Base-by-base conservation (phyloP, 1,140 invertebrate species). In the Drosophila dunni region DNA sequence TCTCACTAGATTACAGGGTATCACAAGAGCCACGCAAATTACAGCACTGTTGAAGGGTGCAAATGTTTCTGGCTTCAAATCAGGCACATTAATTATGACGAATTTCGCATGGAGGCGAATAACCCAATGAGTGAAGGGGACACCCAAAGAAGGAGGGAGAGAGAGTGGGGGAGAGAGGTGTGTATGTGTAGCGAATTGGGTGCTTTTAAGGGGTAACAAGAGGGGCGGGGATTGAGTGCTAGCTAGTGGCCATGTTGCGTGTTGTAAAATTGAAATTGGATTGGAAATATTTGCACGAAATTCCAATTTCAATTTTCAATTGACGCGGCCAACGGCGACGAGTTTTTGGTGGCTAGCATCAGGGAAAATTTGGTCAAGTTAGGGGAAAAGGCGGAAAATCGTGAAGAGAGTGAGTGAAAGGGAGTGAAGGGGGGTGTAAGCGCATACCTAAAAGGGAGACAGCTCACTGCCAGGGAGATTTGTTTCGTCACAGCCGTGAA, bases 81-180 rank as follows among this genome's bases (percentile, higher is more conserved):
- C 82, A 82, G 79, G 79, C 82, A 79, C 83, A 86, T 86, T 86
- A 86, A 86, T 86, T 88, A 86, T 86, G 82, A 79, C 70, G 63
- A 81, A 85, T 84, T 74, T 67, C 33, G 61, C 64, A 20, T 45
- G 10, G 45, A 33, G 17, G 8, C 36, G 29, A 40, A n/a, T 50
- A 8, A 36, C 42, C n/a, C 20, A n/a, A n/a, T 11, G 6, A 48
- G 3, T 15, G 62, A 36, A 17, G 11, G 10, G 34, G 13, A 34
- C n/a, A 29, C 13, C 29, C 36, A 6, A 20, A 33, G 40, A n/a
- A 53, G 5, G 48, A 33, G 40, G 7, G 17, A 7, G 1, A 8
- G 33, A 9, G 24, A 7, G 13, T 9, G 13, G 4, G 13, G 7
- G 54, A 3, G 7, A 7, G 8, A 11, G 34, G 11, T 38, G 3